Evolutionary conservation across 2,888 invertebrate species (phyloP), one percentile per base, ranked within the genome.

Genomic region (Ophonus ardosiacus): DNA sequence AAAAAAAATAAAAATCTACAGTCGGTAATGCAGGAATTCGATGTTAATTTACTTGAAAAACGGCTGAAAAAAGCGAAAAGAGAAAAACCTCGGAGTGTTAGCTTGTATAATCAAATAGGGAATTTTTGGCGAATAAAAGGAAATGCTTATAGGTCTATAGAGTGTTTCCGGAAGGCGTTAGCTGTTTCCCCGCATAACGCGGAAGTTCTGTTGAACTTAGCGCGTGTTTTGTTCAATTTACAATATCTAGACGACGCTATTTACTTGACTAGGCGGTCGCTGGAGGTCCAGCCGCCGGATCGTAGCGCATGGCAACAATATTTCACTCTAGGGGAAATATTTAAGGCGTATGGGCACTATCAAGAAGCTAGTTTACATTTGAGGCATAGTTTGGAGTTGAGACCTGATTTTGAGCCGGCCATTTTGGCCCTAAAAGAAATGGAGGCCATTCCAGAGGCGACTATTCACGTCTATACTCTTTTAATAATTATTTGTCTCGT

Each of bases 111-210:
- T 90, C 97, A 97, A 91, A 97, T 98, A 89, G 97, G 97, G 0
- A 97, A 98, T 91, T 97, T 96, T 91, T 97, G 97, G 96, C 93
- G 97, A 86, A 96, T 97, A 87, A 96, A 97, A 90, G 97, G 97
- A 4, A 96, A 97, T 90, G 96, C 97, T 6, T 93, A 96, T 89
- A 94, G 95, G 89, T 96, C 97, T 0, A 97, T 98, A 86, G 97
- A 98, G 91, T 98, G 97, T 90, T 98, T 97, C 91, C 93, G 97
- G 86, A 93, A 96, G 89, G 97, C 97, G 4, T 93, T 97, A 21
- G 95, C 96, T 21, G 95, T 97, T 10, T 96, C 96, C 21, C 97
- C 97, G 0, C 96, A 97, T 89, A 96, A 97, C 92, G 95, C 97
- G 61, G 97, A 97, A 91, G 95, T 97, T 85, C 92, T 98, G 86